Percentiles rank a stretch among this genome's conserved stretches.
phyloP scores from a whole-genome alignment of 2,797 vertebrate genomes.

The Schizothorax lantsangensis region DNA sequence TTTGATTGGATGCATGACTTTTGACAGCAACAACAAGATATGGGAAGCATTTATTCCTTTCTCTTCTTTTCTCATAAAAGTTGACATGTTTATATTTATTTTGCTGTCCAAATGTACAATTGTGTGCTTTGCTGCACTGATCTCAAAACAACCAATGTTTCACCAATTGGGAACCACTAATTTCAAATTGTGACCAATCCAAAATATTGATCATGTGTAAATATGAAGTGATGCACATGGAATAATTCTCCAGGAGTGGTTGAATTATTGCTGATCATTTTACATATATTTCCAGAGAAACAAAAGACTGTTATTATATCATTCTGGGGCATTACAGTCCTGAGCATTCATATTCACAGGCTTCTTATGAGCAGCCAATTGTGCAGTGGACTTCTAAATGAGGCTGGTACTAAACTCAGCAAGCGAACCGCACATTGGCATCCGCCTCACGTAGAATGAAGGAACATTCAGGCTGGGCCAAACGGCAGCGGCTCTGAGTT shows the following conservation, averaged over 20 bases:
- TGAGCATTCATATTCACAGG: conserved; percentile 51
- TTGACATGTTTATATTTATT: neutral
- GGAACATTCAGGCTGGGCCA: conserved; percentile 58
- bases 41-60: neutral
- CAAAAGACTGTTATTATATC: conserved; percentile 14
- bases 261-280: neutral
- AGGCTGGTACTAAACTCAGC: conserved; percentile 46
- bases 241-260: neutral
- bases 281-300: neutral
- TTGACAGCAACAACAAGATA: neutral
- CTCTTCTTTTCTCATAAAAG: neutral
- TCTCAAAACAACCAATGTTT: neutral
- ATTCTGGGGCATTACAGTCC: conserved; percentile 15
- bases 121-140: neutral
- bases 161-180: neutral
- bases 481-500: conserved; percentile 56
- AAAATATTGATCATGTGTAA: neutral
- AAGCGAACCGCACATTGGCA: conserved; percentile 55
- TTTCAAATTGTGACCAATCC: neutral
- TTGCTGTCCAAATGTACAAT: neutral
- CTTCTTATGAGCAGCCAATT: conserved; percentile 36
- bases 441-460: conserved; percentile 67
- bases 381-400: conserved; percentile 53
- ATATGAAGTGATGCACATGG: neutral
- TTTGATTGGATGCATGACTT: neutral